These are phyloP conservation scores for Tetragnatha versicolor DNA, from an alignment of 1,140 invertebrate species.

Conservation along the genomic window DNA sequence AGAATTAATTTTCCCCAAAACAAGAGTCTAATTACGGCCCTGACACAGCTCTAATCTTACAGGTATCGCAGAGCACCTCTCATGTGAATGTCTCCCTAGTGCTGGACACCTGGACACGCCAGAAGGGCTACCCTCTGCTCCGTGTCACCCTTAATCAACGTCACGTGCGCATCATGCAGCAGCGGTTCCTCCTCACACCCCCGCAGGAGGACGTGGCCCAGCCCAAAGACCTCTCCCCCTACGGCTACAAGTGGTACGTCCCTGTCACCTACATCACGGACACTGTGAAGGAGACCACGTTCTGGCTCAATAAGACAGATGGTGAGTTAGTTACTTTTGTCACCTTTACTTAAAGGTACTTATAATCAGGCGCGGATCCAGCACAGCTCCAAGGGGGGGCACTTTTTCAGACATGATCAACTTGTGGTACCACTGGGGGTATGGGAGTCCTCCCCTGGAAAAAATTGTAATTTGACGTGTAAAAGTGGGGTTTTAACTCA, in stretches of 20 bases:
- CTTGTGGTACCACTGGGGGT: no score
- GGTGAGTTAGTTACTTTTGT: slow-evolving; percentile 65
- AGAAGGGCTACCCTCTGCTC: slow-evolving; percentile 88
- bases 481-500: no score
- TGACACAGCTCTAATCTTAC: no score
- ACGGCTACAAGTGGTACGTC: slow-evolving; percentile 75
- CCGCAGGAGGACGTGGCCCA: slow-evolving; percentile 59
- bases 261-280: slow-evolving; percentile 78
- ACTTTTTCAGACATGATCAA: no score
- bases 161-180: slow-evolving; percentile 70
- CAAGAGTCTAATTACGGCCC: no score
- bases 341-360: no score
- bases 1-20: no score
- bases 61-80: slow-evolving; percentile 53
- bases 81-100: slow-evolving; percentile 65
- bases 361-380: no score
- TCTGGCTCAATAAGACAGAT: slow-evolving; percentile 79
- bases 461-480: no score
- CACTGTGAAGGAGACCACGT: slow-evolving; percentile 62
- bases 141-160: slow-evolving; percentile 71
- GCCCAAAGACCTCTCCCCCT: slow-evolving; percentile 54
- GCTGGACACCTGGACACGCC: slow-evolving; percentile 91
- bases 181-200: slow-evolving; percentile 64
- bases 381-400: no score
- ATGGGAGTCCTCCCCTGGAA: no score